phyloP scores from a whole-genome alignment of 2,888 invertebrate genomes.

The Pachymerium ferrugineum region DNA sequence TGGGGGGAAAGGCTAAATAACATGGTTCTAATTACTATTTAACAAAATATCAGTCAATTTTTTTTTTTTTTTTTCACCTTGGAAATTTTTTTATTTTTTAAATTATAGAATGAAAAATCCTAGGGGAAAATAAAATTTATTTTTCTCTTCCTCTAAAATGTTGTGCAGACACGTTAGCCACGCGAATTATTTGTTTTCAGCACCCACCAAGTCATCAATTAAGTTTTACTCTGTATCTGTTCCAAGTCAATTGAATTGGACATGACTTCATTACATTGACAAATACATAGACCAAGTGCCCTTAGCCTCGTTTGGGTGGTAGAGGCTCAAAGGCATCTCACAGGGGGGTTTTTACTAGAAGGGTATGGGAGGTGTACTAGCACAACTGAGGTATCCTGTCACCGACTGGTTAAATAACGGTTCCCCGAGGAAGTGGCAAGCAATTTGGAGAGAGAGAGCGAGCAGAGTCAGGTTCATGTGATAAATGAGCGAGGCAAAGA shows the following conservation, averaged over 20 bases:
- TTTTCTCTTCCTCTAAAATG: too few relatives aligned
- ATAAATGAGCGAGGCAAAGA: not conserved
- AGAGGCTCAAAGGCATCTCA: not conserved
- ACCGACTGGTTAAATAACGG: slow-evolving; percentile 18
- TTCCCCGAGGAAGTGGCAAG: slow-evolving; percentile 6
- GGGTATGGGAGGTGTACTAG: not conserved
- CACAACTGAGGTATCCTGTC: not conserved
- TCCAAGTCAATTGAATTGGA: slow-evolving; percentile 3
- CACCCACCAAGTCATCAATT: not conserved
- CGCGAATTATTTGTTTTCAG: not conserved
- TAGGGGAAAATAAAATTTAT: too few relatives aligned
- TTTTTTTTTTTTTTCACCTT: too few relatives aligned
- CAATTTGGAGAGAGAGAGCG: not conserved
- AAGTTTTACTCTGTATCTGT: not conserved
- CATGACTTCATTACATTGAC: slow-evolving; percentile 15
- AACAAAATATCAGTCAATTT: not conserved
- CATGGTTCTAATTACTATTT: not conserved
- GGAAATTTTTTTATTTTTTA: too few relatives aligned
- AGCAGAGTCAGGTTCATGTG: slow-evolving; percentile 7
- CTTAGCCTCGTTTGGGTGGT: not conserved
- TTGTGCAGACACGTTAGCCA: too few relatives aligned
- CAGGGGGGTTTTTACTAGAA: not conserved
- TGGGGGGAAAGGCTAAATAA: not conserved
- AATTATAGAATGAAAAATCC: too few relatives aligned
- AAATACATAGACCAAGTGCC: not conserved